phyloP scores from a whole-genome alignment of 2,888 invertebrate species.

The Megamerina dolium region DNA sequence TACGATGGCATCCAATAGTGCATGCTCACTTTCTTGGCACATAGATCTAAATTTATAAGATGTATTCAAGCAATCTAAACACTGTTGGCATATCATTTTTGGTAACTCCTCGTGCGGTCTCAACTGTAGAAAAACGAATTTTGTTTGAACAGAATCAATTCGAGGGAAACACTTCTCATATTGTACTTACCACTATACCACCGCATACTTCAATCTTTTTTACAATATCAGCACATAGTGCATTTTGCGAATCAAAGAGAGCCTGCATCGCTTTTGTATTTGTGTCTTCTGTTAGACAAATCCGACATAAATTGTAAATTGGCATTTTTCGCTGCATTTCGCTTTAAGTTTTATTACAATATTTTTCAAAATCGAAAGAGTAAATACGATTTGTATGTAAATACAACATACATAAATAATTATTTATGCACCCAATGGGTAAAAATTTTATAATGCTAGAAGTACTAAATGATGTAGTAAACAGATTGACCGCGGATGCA shows the following conservation, averaged over 20 bases:
- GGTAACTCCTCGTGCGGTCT: constrained; percentile 39
- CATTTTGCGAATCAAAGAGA: constrained; percentile 30
- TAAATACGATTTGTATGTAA: too few species aligned
- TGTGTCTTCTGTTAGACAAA: constrained; percentile 38
- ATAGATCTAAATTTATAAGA: constrained; percentile 39
- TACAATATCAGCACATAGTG: constrained; percentile 32
- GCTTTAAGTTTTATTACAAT: not conserved
- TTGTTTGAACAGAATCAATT: too few species aligned
- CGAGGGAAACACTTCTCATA: too few species aligned
- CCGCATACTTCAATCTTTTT: constrained; percentile 42
- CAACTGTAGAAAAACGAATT: constrained; percentile 29
- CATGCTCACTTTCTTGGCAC: constrained; percentile 42
- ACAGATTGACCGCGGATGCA: too few species aligned
- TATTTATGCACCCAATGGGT: too few species aligned
- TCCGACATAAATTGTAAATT: constrained; percentile 38
- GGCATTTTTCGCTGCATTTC: constrained; percentile 27
- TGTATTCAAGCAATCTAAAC: constrained; percentile 30
- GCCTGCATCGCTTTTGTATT: constrained; percentile 25
- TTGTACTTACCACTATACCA: constrained; percentile 33
- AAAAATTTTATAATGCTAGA: too few species aligned
- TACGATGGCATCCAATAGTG: constrained; percentile 34
- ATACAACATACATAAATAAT: too few species aligned
- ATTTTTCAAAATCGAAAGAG: too few species aligned
- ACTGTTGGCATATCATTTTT: constrained; percentile 40
- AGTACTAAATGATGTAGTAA: too few species aligned